Conservation (phyloP, 2,888 invertebrate species). For the Altica lythri region DNA sequence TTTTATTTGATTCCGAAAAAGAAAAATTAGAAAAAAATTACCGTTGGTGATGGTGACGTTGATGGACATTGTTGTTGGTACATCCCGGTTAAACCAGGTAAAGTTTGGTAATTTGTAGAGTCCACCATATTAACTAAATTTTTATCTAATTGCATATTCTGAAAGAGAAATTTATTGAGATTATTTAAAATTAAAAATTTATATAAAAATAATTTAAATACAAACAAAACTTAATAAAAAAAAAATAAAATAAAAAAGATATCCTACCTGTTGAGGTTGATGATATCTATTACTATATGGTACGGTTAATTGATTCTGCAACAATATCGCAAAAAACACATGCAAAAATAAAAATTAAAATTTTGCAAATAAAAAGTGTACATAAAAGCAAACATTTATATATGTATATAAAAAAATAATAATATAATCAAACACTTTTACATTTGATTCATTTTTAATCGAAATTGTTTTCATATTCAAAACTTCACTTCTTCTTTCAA, state of each 20-base stretch:
- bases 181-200: slow-evolving; percentile 19
- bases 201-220: background rate
- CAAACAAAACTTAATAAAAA: too few species aligned
- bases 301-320: slow-evolving; percentile 88
- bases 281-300: slow-evolving; percentile 84
- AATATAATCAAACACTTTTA: background rate
- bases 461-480: too few species aligned
- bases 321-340: slow-evolving; percentile 64
- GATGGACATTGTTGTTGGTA: slow-evolving; percentile 60
- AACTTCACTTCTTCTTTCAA: too few species aligned
- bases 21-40: slow-evolving; percentile 47
- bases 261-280: slow-evolving; percentile 64
- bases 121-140: slow-evolving; percentile 65
- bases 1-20: too few species aligned
- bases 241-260: slow-evolving; percentile 63
- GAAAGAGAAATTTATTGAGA: slow-evolving; percentile 46
- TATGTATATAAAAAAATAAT: slow-evolving; percentile 30
- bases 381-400: slow-evolving; percentile 32
- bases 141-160: slow-evolving; percentile 68
- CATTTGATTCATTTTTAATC: too few species aligned
- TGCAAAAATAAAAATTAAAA: slow-evolving; percentile 48
- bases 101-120: slow-evolving; percentile 59
- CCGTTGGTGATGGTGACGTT: slow-evolving; percentile 65
- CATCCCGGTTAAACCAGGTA: slow-evolving; percentile 57
- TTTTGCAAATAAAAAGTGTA: slow-evolving; percentile 39